Conservation (phyloP, 1,140 invertebrate species). For the Maconellicoccus hirsutus region DNA sequence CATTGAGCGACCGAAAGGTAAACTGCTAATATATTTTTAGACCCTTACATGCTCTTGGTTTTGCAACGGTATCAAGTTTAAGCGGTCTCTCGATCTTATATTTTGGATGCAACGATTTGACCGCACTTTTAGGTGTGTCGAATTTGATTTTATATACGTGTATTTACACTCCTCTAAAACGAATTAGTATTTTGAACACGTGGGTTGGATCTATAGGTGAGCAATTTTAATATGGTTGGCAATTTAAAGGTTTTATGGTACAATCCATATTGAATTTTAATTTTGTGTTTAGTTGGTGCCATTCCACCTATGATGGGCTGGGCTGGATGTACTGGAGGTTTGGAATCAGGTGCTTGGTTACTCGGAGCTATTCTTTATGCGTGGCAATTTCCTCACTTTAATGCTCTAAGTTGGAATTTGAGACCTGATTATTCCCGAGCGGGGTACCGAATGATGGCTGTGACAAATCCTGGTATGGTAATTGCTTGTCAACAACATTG, state of each 20-base stretch:
- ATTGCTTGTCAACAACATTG: not conserved
- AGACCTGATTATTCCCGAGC: slow-evolving; percentile 90
- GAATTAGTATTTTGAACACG: slow-evolving; percentile 87
- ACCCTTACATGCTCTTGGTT: slow-evolving; percentile 69
- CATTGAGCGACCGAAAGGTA: not conserved
- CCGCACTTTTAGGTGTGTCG: slow-evolving; percentile 70
- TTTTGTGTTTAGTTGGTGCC: slow-evolving; percentile 63
- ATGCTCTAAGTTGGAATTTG: slow-evolving; percentile 95
- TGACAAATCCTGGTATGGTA: slow-evolving; percentile 27
- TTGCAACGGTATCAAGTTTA: slow-evolving; percentile 57
- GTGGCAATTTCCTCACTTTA: slow-evolving; percentile 99
- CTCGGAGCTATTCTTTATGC: slow-evolving; percentile 83
- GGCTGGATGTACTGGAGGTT: slow-evolving; percentile 70
- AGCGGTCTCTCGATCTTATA: slow-evolving; percentile 61
- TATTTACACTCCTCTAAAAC: slow-evolving; percentile 94
- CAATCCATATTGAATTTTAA: not conserved
- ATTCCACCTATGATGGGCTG: slow-evolving; percentile 98
- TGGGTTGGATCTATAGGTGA: slow-evolving; percentile 90
- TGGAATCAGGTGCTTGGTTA: slow-evolving; percentile 71
- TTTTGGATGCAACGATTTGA: slow-evolving; percentile 74
- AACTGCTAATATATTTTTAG: slow-evolving; percentile 34
- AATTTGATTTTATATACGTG: slow-evolving; percentile 89
- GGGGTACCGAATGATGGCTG: slow-evolving; percentile 40
- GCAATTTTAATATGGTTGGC: slow-evolving; percentile 29
- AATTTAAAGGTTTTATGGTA: not conserved